These are phyloP conservation scores for Aramus guarauna DNA, from an alignment of 2,113 vertebrate genomes.

Conservation along the genomic window DNA sequence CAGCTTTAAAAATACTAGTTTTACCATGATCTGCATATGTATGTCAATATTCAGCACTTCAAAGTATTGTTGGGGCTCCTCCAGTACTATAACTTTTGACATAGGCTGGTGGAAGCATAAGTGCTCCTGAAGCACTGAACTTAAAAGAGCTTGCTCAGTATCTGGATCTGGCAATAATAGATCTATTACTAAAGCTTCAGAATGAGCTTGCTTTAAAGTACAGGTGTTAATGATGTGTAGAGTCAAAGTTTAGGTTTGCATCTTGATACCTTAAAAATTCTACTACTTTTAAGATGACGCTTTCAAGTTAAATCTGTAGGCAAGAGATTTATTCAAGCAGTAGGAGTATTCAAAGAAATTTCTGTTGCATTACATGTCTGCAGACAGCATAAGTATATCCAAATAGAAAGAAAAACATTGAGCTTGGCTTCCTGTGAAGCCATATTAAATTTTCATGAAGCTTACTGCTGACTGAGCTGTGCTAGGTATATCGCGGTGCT, in stretches of 20 bases:
- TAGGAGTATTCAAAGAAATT: background rate
- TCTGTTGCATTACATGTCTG: rapidly evolving
- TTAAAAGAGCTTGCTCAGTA: background rate
- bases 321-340: background rate
- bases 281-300: background rate
- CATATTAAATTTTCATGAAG: background rate
- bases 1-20: background rate
- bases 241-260: background rate
- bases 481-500: background rate
- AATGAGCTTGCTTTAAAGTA: background rate
- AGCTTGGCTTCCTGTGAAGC: slow-evolving; percentile 50
- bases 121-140: background rate
- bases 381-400: background rate
- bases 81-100: background rate
- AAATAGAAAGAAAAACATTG: background rate
- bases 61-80: background rate
- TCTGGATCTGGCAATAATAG: background rate
- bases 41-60: background rate
- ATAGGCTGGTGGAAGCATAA: background rate
- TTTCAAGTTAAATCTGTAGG: background rate
- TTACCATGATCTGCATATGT: background rate
- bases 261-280: background rate
- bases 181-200: background rate
- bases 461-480: background rate
- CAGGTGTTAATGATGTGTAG: rapidly evolving